phyloP scores from a whole-genome alignment of 1,140 invertebrate species.

The Drosophila pectinifera region DNA sequence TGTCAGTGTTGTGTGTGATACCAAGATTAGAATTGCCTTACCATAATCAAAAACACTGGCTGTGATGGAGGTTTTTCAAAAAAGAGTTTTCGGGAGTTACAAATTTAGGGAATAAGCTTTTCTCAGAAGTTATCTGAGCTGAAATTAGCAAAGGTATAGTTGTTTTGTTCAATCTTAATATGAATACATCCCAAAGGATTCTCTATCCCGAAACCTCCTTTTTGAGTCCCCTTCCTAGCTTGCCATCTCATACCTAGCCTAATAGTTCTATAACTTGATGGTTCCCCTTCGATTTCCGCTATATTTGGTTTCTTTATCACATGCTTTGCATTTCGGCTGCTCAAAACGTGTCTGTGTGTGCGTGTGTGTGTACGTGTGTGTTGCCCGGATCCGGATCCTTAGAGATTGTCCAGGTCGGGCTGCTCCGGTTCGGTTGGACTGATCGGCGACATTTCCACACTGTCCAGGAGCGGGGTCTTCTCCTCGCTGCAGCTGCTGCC shows the following conservation, averaged over 20 bases:
- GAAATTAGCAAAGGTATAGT: too few relatives aligned
- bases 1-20: conserved; percentile 21
- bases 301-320: conserved; percentile 72
- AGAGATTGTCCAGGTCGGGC: conserved; percentile 67
- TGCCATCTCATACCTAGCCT: conserved; percentile 26
- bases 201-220: not conserved
- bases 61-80: not conserved
- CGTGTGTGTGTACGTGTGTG: conserved; percentile 24
- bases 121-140: too few relatives aligned
- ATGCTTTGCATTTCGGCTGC: conserved; percentile 73
- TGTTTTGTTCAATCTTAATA: not conserved
- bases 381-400: conserved; percentile 31
- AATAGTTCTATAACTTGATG: conserved; percentile 64
- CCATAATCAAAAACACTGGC: conserved; percentile 38
- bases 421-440: conserved; percentile 83
- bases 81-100: not conserved
- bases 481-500: conserved; percentile 79
- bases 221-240: not conserved
- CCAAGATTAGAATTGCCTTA: conserved; percentile 29
- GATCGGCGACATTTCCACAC: conserved; percentile 84
- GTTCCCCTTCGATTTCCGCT: conserved; percentile 54
- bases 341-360: conserved; percentile 47
- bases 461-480: conserved; percentile 83
- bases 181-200: too few relatives aligned
- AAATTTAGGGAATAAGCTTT: not conserved